phyloP scores from a whole-genome alignment of 2,113 vertebrate species.

The Zosterops borbonicus region DNA sequence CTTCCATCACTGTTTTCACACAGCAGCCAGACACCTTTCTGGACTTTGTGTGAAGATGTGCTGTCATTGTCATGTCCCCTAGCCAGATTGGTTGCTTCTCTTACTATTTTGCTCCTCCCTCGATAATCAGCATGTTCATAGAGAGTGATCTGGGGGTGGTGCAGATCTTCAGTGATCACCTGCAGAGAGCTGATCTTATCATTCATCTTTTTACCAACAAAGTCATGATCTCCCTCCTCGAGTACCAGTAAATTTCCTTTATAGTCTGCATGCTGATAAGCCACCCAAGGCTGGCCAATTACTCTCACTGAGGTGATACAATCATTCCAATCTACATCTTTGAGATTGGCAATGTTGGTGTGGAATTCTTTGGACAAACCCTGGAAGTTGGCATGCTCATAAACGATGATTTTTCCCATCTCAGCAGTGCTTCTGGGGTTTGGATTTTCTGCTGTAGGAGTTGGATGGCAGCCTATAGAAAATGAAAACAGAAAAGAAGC shows the following conservation, averaged over 20 bases:
- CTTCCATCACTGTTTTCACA: neutral
- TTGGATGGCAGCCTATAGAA: neutral
- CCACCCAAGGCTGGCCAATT: slow-evolving; percentile 36
- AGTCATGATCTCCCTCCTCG: slow-evolving; percentile 14
- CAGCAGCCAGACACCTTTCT: slow-evolving; percentile 22
- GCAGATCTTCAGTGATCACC: neutral
- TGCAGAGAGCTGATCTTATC: slow-evolving; percentile 33
- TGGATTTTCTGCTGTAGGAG: neutral
- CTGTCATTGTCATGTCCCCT: neutral
- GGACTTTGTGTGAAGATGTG: slow-evolving; percentile 12
- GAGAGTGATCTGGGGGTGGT: slow-evolving; percentile 21
- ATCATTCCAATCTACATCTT: slow-evolving; percentile 7
- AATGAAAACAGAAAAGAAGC: neutral
- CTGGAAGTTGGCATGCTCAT: slow-evolving; percentile 17
- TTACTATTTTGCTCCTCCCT: neutral
- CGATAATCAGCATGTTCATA: neutral
- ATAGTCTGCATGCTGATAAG: neutral
- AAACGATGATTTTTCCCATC: slow-evolving; percentile 34
- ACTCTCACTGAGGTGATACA: slow-evolving; percentile 39
- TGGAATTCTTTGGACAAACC: slow-evolving; percentile 11
- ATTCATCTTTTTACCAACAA: neutral
- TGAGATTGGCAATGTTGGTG: neutral
- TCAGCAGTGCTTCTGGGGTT: neutral
- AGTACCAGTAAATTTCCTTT: neutral
- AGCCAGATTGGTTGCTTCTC: neutral